Evolutionary conservation across 2,113 vertebrate genomes (phyloP).

Genomic region (Heptranchias perlo): DNA sequence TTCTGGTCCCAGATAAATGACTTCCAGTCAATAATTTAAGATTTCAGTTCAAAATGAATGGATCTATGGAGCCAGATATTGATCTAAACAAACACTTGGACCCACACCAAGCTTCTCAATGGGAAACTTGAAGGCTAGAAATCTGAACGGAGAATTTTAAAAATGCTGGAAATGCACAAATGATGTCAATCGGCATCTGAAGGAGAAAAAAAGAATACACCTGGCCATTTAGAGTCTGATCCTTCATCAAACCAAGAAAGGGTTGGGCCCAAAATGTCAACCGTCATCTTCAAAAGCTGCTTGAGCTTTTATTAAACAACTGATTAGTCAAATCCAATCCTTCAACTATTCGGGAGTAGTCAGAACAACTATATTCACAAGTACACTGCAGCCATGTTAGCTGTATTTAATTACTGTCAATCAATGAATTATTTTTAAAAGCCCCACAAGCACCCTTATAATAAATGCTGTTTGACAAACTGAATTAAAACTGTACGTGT

Average conservation of each 20-base stretch:
- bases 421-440: not conserved
- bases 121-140: not conserved
- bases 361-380: not conserved
- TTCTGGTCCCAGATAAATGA: not conserved
- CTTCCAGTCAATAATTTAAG: not conserved
- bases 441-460: not conserved
- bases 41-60: not conserved
- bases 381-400: not conserved
- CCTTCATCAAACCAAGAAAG: not conserved
- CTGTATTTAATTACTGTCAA: not conserved
- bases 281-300: not conserved
- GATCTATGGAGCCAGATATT: not conserved
- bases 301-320: not conserved
- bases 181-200: not conserved
- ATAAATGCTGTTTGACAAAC: not conserved
- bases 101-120: not conserved
- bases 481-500: not conserved
- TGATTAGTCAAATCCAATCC: not conserved
- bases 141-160: not conserved
- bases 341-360: not conserved
- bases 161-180: not conserved
- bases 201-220: not conserved
- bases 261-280: not conserved
- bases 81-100: not conserved
- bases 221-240: not conserved